Evolutionary conservation across 2,888 invertebrate genomes (phyloP).

Genomic region (Apamea epomidion): DNA sequence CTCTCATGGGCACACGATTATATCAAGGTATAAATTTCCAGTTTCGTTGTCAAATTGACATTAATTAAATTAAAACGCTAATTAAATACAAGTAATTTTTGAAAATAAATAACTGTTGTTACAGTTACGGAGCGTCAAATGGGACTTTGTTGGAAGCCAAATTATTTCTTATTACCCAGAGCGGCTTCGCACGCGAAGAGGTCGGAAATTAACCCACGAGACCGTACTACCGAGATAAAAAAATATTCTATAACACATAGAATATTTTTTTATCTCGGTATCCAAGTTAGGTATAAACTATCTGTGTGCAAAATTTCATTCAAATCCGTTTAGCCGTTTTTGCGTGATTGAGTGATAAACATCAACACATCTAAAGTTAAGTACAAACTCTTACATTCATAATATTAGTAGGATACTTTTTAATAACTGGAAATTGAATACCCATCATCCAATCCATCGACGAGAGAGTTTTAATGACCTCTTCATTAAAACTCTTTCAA

Average conservation of each 20-base stretch:
- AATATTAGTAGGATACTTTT: not conserved
- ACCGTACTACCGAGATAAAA: not conserved
- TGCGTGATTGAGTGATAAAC: not conserved
- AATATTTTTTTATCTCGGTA: too few relatives aligned
- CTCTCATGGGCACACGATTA: not conserved
- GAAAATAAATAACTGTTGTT: too few relatives aligned
- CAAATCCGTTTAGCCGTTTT: not conserved
- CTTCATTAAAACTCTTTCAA: too few relatives aligned
- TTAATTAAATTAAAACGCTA: too few relatives aligned
- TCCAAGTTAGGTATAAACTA: not conserved
- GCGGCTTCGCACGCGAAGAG: too few relatives aligned
- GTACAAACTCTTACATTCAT: not conserved
- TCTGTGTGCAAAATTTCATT: not conserved
- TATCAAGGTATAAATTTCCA: too few relatives aligned
- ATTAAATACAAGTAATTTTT: too few relatives aligned
- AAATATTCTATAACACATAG: not conserved
- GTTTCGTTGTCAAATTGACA: too few relatives aligned
- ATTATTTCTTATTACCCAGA: not conserved
- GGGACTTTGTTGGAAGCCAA: not conserved
- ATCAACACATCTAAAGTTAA: too few relatives aligned
- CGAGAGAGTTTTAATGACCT: slow-evolving; percentile 61
- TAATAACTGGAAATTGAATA: slow-evolving; percentile 27
- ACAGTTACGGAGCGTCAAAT: not conserved
- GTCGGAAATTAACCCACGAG: too few relatives aligned
- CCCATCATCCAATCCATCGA: slow-evolving; percentile 11